These are phyloP conservation scores for Drosophila infuscata DNA, from an alignment of 2,888 invertebrate genomes.

Conservation along the genomic window DNA sequence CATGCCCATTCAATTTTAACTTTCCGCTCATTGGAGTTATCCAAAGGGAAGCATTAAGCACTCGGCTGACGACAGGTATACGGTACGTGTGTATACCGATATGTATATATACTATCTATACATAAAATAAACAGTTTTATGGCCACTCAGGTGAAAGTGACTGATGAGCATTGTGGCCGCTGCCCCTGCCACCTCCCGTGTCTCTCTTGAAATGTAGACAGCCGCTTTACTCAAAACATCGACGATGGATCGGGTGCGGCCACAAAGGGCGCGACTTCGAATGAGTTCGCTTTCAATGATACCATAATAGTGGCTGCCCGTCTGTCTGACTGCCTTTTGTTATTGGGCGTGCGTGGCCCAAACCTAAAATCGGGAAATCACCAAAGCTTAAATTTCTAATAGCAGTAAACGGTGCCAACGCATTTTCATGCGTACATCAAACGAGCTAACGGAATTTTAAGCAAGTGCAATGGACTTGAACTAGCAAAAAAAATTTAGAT, in stretches of 20 bases:
- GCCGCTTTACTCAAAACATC: slow-evolving; percentile 38
- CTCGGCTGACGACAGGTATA: slow-evolving; percentile 26
- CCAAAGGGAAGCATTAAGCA: slow-evolving; percentile 55
- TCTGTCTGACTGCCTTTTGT: slow-evolving; percentile 40
- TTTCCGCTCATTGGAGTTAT: slow-evolving; percentile 64
- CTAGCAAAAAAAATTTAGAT: slow-evolving; percentile 4
- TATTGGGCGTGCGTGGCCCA: slow-evolving; percentile 53
- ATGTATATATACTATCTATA: slow-evolving; percentile 8
- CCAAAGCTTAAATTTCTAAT: slow-evolving; percentile 57
- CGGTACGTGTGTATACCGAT: slow-evolving; percentile 9
- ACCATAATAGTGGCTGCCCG: slow-evolving; percentile 40
- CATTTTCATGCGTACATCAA: slow-evolving; percentile 64
- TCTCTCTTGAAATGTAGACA: slow-evolving; percentile 65
- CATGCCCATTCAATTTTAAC: slow-evolving; percentile 55
- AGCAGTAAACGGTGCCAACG: slow-evolving; percentile 63
- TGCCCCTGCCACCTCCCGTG: slow-evolving; percentile 31
- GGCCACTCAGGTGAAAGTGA: slow-evolving; percentile 75
- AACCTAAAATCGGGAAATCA: slow-evolving; percentile 9
- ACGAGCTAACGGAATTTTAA: slow-evolving; percentile 19
- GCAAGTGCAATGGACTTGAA: slow-evolving; percentile 62
- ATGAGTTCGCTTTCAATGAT: slow-evolving; percentile 71
- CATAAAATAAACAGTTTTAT: slow-evolving; percentile 66
- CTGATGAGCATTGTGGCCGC: slow-evolving; percentile 67
- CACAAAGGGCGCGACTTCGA: slow-evolving; percentile 67
- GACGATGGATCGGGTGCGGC: slow-evolving; percentile 65